A percentile compares a stretch with the other conserved stretches of the same genome.
These are phyloP conservation scores for Dicaeum eximium DNA, from an alignment of 2,113 vertebrate species.

Conservation along the genomic window DNA sequence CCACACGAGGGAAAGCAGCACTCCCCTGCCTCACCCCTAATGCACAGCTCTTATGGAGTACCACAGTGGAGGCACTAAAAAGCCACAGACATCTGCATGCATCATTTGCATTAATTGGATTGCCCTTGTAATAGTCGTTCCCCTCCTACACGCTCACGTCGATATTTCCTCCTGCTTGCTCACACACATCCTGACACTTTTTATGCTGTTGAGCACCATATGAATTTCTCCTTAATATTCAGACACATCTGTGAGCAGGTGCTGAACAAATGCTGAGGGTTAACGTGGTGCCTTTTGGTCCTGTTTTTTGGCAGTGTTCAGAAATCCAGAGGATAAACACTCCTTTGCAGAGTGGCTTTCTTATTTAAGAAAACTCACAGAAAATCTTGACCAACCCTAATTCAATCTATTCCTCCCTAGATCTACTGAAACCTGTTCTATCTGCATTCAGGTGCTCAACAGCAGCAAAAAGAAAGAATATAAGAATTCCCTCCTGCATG, in stretches of 20 bases:
- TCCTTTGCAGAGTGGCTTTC: neutral
- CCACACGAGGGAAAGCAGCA: neutral
- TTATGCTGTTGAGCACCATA: neutral
- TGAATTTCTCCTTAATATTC: neutral
- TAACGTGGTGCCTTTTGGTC: neutral
- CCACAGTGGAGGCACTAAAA: neutral
- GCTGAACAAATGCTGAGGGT: neutral
- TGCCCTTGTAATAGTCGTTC: slow-evolving; percentile 19
- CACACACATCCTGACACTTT: neutral
- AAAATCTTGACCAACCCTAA: neutral
- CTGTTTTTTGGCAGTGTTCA: neutral
- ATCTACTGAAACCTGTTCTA: neutral
- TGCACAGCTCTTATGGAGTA: neutral
- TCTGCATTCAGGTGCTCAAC: neutral
- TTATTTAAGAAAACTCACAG: neutral
- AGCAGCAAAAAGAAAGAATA: neutral
- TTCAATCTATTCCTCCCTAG: neutral
- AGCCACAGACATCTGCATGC: slow-evolving; percentile 10
- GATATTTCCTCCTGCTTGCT: slow-evolving; percentile 30
- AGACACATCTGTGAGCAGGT: neutral
- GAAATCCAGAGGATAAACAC: neutral
- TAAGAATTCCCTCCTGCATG: neutral
- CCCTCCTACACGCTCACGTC: neutral
- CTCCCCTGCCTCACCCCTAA: neutral
- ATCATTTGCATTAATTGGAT: slow-evolving; percentile 53